phyloP scores from a whole-genome alignment of 2,113 vertebrate genomes.

The Macquaria ambigua region DNA sequence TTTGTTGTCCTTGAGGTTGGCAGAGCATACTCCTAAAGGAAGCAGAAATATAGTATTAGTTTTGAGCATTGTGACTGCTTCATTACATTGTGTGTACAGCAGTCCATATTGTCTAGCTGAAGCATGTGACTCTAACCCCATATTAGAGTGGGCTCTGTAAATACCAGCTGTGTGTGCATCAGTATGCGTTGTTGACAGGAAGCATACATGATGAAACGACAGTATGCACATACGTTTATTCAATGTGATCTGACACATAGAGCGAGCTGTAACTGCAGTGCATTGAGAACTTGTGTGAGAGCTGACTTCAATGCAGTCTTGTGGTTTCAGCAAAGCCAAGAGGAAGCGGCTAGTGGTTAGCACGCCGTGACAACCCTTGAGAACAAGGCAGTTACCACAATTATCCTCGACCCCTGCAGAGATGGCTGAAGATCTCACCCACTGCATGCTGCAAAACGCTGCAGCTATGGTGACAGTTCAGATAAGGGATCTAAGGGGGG shows the following conservation, averaged over 20 bases:
- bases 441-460: background rate
- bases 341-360: constrained; percentile 15
- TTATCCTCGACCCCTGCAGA: constrained; percentile 33
- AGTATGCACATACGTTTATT: background rate
- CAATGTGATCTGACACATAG: background rate
- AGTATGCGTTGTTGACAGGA: background rate
- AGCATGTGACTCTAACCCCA: background rate
- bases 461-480: constrained; percentile 9
- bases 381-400: constrained; percentile 34
- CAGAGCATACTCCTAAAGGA: constrained; percentile 78
- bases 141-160: background rate
- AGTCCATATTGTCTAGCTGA: background rate
- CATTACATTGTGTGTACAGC: background rate
- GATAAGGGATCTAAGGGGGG: constrained; percentile 2
- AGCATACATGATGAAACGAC: background rate
- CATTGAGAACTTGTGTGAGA: constrained; percentile 16
- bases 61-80: background rate
- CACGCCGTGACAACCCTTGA: background rate
- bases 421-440: background rate
- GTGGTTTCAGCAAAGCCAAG: constrained; percentile 13
- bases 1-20: constrained; percentile 84
- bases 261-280: background rate
- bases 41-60: background rate
- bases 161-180: constrained; percentile 4
- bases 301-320: background rate